These are phyloP conservation scores for Aleiodes testaceus DNA, from an alignment of 2,888 invertebrate genomes.

Conservation along the genomic window DNA sequence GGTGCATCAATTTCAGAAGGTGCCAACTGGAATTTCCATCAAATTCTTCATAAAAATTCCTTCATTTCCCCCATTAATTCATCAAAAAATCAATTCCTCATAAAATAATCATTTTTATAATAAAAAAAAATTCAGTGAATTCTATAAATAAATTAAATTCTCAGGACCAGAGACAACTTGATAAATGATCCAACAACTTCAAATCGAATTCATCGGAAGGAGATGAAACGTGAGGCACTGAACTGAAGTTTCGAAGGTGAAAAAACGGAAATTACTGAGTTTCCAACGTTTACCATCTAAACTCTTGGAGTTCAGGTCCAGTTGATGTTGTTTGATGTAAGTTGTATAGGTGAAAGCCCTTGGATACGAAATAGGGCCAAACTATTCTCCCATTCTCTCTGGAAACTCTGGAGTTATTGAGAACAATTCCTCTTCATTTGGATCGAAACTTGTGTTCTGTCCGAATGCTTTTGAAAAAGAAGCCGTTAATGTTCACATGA, in stretches of 20 bases:
- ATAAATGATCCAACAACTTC: too few species aligned
- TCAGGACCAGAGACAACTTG: too few species aligned
- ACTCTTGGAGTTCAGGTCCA: slow-evolving; percentile 2
- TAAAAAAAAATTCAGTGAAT: too few species aligned
- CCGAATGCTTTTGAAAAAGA: background rate
- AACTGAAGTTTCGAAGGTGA: background rate
- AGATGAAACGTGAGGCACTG: background rate
- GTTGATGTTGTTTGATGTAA: slow-evolving; percentile 23
- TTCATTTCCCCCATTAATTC: too few species aligned
- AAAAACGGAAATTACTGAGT: background rate
- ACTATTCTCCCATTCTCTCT: slow-evolving; percentile 3
- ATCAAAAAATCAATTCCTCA: too few species aligned
- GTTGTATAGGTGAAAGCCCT: background rate
- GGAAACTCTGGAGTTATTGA: background rate
- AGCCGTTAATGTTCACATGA: background rate
- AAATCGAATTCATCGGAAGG: too few species aligned
- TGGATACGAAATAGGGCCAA: slow-evolving; percentile 1
- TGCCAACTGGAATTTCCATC: too few species aligned
- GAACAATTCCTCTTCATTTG: slow-evolving; percentile 19
- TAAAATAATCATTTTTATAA: too few species aligned
- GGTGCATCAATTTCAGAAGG: too few species aligned
- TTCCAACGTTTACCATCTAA: background rate
- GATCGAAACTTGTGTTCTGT: slow-evolving; percentile 3
- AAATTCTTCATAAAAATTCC: too few species aligned
- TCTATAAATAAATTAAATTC: too few species aligned